Evolutionary conservation across 2,888 invertebrate species (phyloP).

Genomic region (Emmelina monodactyla): DNA sequence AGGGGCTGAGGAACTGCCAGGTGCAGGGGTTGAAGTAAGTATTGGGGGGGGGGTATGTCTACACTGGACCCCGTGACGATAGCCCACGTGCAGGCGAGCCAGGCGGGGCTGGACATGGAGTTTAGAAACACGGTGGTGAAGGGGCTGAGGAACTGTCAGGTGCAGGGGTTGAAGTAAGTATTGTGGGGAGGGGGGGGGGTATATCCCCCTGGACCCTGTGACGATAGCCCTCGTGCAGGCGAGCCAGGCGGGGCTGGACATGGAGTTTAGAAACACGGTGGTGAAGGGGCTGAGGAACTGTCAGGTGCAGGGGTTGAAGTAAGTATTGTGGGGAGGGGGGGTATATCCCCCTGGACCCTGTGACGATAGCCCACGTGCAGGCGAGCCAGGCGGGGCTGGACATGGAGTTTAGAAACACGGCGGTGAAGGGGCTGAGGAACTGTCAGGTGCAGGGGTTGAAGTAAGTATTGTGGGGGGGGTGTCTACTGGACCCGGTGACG

Average conservation of each 20-base stretch:
- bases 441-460: slow-evolving; percentile 30
- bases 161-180: slow-evolving; percentile 34
- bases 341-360: slow-evolving; percentile 43
- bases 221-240: slow-evolving; percentile 27
- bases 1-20: slow-evolving; percentile 34
- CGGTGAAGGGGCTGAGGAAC: slow-evolving; percentile 35
- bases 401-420: slow-evolving; percentile 41
- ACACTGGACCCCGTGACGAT: slow-evolving; percentile 46
- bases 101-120: slow-evolving; percentile 40
- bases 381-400: slow-evolving; percentile 36
- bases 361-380: slow-evolving; percentile 28
- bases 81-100: slow-evolving; percentile 26
- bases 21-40: slow-evolving; percentile 34
- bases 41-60: too few species aligned
- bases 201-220: slow-evolving; percentile 47
- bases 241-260: slow-evolving; percentile 33
- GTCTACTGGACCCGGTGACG: slow-evolving; percentile 46
- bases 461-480: too few species aligned
- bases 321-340: too few species aligned
- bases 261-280: slow-evolving; percentile 40
- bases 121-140: slow-evolving; percentile 39
- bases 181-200: too few species aligned
- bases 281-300: slow-evolving; percentile 41
- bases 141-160: slow-evolving; percentile 35
- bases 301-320: slow-evolving; percentile 31